Evolutionary conservation across 1,140 invertebrate species (phyloP).

Genomic region (Drosophila insularis): DNA sequence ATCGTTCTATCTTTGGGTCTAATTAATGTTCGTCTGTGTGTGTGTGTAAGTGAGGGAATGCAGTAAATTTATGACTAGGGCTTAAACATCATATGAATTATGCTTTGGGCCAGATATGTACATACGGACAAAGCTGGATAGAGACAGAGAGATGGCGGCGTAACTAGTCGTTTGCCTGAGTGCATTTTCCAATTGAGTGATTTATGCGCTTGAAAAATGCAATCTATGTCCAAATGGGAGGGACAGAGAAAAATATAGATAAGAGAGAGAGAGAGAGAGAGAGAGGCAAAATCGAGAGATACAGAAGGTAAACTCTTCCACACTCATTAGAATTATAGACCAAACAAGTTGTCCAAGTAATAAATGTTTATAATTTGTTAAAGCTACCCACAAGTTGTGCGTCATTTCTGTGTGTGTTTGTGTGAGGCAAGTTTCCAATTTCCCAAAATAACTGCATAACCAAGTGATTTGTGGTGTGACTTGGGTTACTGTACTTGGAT

Average conservation of each 20-base stretch:
- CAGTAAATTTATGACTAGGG: constrained; percentile 69
- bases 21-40: constrained; percentile 62
- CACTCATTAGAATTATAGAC: constrained; percentile 4
- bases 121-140: background rate
- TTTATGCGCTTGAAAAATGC: constrained; percentile 77
- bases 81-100: constrained; percentile 79
- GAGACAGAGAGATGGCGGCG: background rate
- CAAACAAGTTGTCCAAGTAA: constrained; percentile 38
- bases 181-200: constrained; percentile 78
- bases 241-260: background rate
- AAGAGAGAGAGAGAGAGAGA: background rate
- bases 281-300: background rate
- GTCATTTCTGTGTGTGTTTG: constrained; percentile 17
- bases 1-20: constrained; percentile 56
- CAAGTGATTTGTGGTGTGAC: constrained; percentile 22
- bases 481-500: constrained; percentile 21
- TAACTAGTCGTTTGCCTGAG: constrained; percentile 38
- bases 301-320: background rate
- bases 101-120: constrained; percentile 47
- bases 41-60: constrained; percentile 39
- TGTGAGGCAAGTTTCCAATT: constrained; percentile 29
- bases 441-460: constrained; percentile 49
- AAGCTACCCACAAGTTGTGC: constrained; percentile 6
- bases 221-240: constrained; percentile 43
- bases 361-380: constrained; percentile 56